Evolutionary conservation across 2,113 vertebrate species (phyloP).

Genomic region (Dolichotis patagonum): DNA sequence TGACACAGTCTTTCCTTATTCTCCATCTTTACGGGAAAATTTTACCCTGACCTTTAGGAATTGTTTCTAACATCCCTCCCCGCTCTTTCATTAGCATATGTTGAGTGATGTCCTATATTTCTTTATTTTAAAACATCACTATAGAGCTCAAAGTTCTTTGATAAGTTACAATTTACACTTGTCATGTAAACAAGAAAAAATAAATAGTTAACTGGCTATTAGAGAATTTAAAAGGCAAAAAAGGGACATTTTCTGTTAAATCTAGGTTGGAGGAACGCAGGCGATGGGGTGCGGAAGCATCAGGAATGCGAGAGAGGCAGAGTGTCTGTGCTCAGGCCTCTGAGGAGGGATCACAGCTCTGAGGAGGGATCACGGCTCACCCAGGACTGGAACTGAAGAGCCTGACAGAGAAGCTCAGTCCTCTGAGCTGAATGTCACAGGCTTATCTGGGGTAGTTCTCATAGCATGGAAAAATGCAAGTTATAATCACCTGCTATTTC

Average conservation of each 20-base stretch:
- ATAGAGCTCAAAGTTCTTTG: background rate
- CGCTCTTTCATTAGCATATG: background rate
- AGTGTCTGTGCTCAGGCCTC: background rate
- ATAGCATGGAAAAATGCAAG: constrained; percentile 31
- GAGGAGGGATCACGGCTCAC: background rate
- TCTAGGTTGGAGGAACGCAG: background rate
- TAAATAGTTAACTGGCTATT: background rate
- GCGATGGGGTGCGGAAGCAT: background rate
- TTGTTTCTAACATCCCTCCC: background rate
- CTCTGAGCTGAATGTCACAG: background rate
- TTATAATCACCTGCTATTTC: background rate
- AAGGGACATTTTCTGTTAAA: background rate
- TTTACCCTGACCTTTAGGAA: background rate
- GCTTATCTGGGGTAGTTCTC: constrained; percentile 34
- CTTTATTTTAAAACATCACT: background rate
- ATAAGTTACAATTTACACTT: background rate
- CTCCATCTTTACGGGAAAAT: background rate
- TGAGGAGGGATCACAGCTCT: background rate
- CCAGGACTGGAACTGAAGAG: background rate
- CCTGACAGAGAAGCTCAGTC: background rate
- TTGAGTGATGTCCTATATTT: background rate
- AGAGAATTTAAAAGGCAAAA: background rate
- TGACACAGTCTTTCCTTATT: background rate
- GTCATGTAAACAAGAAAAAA: background rate
- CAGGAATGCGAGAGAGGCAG: background rate